Percentiles rank a stretch among this genome's conserved stretches.
These are phyloP conservation scores for Graptemys geographica DNA, from an alignment of 2,797 vertebrate species.

Conservation along the genomic window DNA sequence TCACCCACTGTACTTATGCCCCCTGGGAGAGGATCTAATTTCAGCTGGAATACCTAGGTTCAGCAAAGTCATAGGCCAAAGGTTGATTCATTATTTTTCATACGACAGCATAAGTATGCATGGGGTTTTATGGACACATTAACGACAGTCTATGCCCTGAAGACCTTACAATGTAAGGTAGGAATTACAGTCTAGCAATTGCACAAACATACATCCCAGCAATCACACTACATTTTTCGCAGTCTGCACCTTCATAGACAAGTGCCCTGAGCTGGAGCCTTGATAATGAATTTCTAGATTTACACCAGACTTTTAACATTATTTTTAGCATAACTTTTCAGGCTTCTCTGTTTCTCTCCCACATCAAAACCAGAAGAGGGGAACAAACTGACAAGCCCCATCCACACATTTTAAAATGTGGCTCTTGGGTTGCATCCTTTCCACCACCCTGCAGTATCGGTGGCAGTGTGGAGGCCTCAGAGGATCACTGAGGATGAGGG, in stretches of 20 bases:
- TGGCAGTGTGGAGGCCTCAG: not conserved
- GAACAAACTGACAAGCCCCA: not conserved
- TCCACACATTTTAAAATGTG: not conserved
- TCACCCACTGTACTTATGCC: not conserved
- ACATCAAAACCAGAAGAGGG: not conserved
- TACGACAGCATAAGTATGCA: not conserved
- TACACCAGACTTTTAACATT: not conserved
- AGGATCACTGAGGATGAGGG: not conserved
- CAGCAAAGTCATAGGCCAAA: not conserved
- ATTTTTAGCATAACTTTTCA: not conserved
- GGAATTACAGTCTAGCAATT: not conserved
- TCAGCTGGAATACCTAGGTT: not conserved
- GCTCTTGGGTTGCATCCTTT: rapidly evolving
- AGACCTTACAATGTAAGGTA: not conserved
- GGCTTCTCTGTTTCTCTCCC: not conserved
- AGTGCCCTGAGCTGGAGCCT: not conserved
- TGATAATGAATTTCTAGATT: not conserved
- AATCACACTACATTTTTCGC: constrained; percentile 24
- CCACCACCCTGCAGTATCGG: not conserved
- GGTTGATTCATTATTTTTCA: not conserved
- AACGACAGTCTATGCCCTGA: not conserved
- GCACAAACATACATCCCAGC: not conserved
- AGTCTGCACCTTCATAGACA: not conserved
- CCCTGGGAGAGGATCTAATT: not conserved
- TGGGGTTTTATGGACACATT: not conserved